Evolutionary conservation across 2,797 vertebrate genomes (phyloP).

Genomic region (Ambastaia sidthimunki): DNA sequence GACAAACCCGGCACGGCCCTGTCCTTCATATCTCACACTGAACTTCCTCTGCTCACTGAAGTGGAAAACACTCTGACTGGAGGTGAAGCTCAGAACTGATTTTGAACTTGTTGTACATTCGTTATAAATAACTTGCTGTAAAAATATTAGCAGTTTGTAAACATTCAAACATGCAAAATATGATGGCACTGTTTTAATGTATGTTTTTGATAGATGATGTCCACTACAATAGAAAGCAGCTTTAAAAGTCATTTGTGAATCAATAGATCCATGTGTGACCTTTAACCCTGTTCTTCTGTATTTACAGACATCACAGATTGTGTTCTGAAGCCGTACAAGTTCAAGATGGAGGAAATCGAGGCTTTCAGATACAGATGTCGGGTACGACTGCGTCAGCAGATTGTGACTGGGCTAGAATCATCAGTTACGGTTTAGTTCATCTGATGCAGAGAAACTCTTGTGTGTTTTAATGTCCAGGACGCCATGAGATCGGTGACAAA

Average conservation of each 20-base stretch:
- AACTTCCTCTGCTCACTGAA: conserved; percentile 70
- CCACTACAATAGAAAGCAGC: no score
- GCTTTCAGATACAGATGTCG: conserved; percentile 90
- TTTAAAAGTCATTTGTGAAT: no score
- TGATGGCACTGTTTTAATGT: no score
- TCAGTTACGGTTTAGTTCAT: neutral
- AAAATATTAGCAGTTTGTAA: no score
- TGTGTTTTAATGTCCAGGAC: conserved; percentile 73
- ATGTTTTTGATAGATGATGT: no score
- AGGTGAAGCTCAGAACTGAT: conserved; percentile 69
- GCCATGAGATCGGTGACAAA: conserved; percentile 95
- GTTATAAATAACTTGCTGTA: no score
- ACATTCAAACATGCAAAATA: no score
- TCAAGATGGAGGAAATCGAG: conserved; percentile 90
- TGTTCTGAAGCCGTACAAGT: conserved; percentile 82
- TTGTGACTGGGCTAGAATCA: neutral
- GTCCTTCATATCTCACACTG: conserved; percentile 83
- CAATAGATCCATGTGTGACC: no score
- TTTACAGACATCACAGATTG: conserved; percentile 72
- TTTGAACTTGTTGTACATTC: no score
- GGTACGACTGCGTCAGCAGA: conserved; percentile 71
- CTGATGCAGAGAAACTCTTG: neutral
- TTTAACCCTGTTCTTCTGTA: neutral
- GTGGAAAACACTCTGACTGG: conserved; percentile 83
- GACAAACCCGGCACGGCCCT: conserved; percentile 87